A percentile compares a stretch with the other conserved stretches of the same genome.
These are phyloP conservation scores for Sarcophaga carnaria DNA, from an alignment of 2,888 invertebrate species.

Conservation along the genomic window DNA sequence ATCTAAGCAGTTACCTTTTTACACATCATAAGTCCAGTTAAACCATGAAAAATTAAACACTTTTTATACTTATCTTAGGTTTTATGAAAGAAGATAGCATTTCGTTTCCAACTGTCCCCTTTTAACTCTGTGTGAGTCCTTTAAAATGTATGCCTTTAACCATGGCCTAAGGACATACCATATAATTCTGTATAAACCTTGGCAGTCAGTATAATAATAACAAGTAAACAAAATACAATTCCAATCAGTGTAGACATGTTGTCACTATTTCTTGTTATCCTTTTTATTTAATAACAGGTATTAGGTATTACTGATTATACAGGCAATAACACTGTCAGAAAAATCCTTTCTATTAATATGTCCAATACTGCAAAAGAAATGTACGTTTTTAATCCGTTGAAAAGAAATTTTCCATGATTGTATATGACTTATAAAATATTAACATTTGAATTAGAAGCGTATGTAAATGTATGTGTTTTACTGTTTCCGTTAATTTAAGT, in stretches of 20 bases:
- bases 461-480: not conserved
- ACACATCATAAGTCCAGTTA: too few species aligned
- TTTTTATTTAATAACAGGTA: constrained; percentile 15
- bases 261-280: constrained; percentile 12
- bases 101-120: too few species aligned
- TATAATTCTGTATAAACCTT: not conserved
- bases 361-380: constrained; percentile 29
- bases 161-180: not conserved
- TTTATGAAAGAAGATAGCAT: too few species aligned
- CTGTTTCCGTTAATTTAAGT: constrained; percentile 25
- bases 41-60: too few species aligned
- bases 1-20: too few species aligned
- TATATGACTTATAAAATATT: constrained; percentile 76
- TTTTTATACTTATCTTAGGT: too few species aligned
- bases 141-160: not conserved
- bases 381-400: too few species aligned
- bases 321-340: not conserved
- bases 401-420: constrained; percentile 8
- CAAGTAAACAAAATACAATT: not conserved
- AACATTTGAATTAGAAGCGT: constrained; percentile 57
- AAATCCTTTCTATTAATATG: not conserved
- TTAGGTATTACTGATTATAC: not conserved
- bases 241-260: constrained; percentile 22
- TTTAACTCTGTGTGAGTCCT: too few species aligned
- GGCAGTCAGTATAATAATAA: not conserved